Evolutionary conservation across 2,797 vertebrate genomes (phyloP), one percentile per base, ranked within the genome.

Genomic region (Amblyopsis hoosieri): DNA sequence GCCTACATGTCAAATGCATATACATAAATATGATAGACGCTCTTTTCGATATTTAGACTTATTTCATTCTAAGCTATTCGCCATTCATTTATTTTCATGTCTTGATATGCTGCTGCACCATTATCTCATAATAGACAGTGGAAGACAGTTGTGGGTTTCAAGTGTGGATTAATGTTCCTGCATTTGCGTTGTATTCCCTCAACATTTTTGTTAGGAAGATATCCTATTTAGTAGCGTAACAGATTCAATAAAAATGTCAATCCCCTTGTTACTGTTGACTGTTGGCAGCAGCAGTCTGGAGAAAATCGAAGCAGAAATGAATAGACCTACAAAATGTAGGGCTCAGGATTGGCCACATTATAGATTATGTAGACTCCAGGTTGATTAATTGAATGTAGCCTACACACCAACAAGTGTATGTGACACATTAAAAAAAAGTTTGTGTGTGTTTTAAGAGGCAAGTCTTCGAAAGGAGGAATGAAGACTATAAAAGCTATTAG

Each of bases 11-110:
- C 47, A 47, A 23, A 42, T 54, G 12, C 3, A 71, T 37, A 23
- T 69, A 72, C 83, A 76, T 67, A 84, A 74, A 67, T 73, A 23
- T 3, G 23, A 23, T 23, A 70, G 59, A 69, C 69, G 75, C 48
- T 76, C 79, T 59, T 55, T 61, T 51, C 63, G 75, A 85, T 81
- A 86, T 82, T 85, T 59, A 83, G 78, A 74, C 67, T 81, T 58
- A 66, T 74, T 57, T 59, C 37, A 63, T 49, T 45, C 69, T 66
- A 68, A 73, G 66, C 68, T 72, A 54, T 52, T 72, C 69, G 50
- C 73, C 74, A 76, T 57, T 80, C 72, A 69, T 68, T 81, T 80
- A 81, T 86, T 84, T 81, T 70, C 72, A 79, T 69, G 49, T 71
- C 62, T 66, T 91, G 81, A 86, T 76, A 67, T 87, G 76, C 85